A percentile compares a stretch with the other conserved stretches of the same genome.
These are phyloP conservation scores for Bombus huntii DNA, from an alignment of 1,140 invertebrate species.

Conservation along the genomic window DNA sequence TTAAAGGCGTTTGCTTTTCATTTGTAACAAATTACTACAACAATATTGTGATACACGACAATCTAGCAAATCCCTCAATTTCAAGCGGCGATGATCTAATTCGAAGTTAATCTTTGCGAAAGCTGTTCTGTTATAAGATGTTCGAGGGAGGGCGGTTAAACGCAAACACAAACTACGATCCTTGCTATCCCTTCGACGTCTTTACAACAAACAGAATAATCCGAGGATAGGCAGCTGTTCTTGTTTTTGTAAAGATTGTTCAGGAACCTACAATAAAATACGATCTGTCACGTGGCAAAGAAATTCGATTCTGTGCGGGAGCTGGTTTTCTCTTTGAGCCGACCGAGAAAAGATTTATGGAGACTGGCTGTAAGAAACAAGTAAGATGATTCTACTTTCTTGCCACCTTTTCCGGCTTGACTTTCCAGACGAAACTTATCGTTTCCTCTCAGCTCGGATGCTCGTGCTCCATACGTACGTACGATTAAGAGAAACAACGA, in stretches of 20 bases:
- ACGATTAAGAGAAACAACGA: neutral
- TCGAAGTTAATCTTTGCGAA: slow-evolving; percentile 31
- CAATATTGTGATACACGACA: neutral
- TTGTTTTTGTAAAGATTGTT: slow-evolving; percentile 48
- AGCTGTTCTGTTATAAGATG: slow-evolving; percentile 31
- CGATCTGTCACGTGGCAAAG: slow-evolving; percentile 69
- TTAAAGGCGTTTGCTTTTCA: neutral
- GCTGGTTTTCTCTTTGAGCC: slow-evolving; percentile 47
- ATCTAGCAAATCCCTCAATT: slow-evolving; percentile 14
- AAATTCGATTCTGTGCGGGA: slow-evolving; percentile 64
- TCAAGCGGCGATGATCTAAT: slow-evolving; percentile 16
- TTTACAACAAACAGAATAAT: slow-evolving; percentile 52
- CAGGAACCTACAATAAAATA: slow-evolving; percentile 66
- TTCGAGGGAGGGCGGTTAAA: slow-evolving; percentile 18
- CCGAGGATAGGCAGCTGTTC: slow-evolving; percentile 55
- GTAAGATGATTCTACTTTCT: slow-evolving; percentile 53
- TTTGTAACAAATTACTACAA: neutral
- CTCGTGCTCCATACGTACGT: slow-evolving; percentile 15
- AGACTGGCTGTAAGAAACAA: slow-evolving; percentile 64
- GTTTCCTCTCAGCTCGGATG: neutral
- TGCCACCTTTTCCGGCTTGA: slow-evolving; percentile 31
- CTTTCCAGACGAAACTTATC: slow-evolving; percentile 20
- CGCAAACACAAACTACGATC: slow-evolving; percentile 26
- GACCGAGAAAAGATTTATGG: slow-evolving; percentile 74
- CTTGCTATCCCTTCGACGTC: slow-evolving; percentile 36